Base-by-base conservation (phyloP, 2,888 invertebrate species). In the Drosophila nigricruria region DNA sequence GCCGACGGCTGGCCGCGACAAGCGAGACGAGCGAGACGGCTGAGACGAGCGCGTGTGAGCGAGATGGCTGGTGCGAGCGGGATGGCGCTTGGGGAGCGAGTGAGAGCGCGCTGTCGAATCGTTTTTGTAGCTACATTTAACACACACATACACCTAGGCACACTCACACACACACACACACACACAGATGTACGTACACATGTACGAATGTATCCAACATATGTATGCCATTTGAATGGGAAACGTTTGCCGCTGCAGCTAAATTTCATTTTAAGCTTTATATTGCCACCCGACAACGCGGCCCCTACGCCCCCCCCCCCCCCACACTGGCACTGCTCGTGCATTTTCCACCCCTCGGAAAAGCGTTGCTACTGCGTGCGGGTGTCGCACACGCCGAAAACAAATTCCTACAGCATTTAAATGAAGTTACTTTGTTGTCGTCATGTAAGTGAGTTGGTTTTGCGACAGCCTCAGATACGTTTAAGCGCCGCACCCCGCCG, bases 351-450 rank as follows among this genome's bases (percentile, higher is more conserved):
- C 27, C 53, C 53, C 53, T 53, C 53, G 53, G 53, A 53, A 53
- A 54, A 40, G 56, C 20, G 56, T 5, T 36, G 20, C 47, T 32
- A 6, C 36, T 47, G 47, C 53, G 56, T 63, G 70, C 66, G 65
- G 59, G 70, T 81, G 87, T 87, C 79, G 74, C 82, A 86, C 73
- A 77, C 79, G 75, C 80, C 77, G 80, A 77, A 82, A 85, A 89
- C 89, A 88, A 88, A 88, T 88, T 88, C 87, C 79, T 86, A 85
- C 89, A 88, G 86, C 89, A 85, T 88, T 88, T 88, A 82, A 89
- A 88, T 88, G 86, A 86, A 89, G 81, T 83, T 78, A 88, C 83
- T 88, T 83, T 83, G 81, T 82, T 83, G 75, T 77, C 76, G 70
- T 62, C 79, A 68, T 78, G 77, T 79, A 80, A 76, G 72, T 76